Conservation (phyloP, 2,113 vertebrate species). For the Pseudorasbora parva region DNA sequence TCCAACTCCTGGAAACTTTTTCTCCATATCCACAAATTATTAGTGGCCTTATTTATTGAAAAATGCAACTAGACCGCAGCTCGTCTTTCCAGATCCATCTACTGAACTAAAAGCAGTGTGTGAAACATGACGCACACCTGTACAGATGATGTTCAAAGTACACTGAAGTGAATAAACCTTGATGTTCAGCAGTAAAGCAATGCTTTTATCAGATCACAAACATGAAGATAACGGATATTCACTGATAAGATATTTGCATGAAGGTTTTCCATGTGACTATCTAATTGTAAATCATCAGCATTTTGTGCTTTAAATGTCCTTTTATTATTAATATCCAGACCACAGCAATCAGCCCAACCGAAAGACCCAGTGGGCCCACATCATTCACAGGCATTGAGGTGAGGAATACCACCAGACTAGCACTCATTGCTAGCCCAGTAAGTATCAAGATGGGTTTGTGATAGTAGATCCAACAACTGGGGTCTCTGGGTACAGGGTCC, state of each 20-base stretch:
- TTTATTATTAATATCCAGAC: slow-evolving; percentile 70
- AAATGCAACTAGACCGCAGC: background rate
- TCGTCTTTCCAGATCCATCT: background rate
- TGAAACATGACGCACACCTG: slow-evolving; percentile 29
- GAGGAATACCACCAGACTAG: slow-evolving; percentile 57
- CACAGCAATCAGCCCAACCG: slow-evolving; percentile 65
- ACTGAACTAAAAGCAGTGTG: background rate
- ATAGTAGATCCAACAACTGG: slow-evolving; percentile 62
- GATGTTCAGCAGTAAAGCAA: slow-evolving; percentile 19
- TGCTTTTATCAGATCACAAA: slow-evolving; percentile 39
- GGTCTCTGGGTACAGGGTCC: background rate
- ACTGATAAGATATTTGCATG: background rate
- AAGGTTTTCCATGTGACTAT: background rate
- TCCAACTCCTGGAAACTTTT: slow-evolving; percentile 68
- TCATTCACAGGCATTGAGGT: slow-evolving; percentile 26
- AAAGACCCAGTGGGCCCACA: slow-evolving; percentile 65
- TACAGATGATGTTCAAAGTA: slow-evolving; percentile 52
- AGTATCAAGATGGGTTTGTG: slow-evolving; percentile 68
- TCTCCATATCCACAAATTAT: slow-evolving; percentile 55
- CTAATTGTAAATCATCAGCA: slow-evolving; percentile 1
- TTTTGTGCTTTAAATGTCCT: slow-evolving; percentile 60
- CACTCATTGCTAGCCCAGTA: slow-evolving; percentile 62
- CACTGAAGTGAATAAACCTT: slow-evolving; percentile 44
- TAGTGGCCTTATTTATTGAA: background rate
- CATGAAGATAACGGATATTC: background rate